A percentile compares a stretch with the other conserved stretches of the same genome.
These are phyloP conservation scores for Murina feae DNA, from an alignment of 2,113 vertebrate species.

Conservation along the genomic window DNA sequence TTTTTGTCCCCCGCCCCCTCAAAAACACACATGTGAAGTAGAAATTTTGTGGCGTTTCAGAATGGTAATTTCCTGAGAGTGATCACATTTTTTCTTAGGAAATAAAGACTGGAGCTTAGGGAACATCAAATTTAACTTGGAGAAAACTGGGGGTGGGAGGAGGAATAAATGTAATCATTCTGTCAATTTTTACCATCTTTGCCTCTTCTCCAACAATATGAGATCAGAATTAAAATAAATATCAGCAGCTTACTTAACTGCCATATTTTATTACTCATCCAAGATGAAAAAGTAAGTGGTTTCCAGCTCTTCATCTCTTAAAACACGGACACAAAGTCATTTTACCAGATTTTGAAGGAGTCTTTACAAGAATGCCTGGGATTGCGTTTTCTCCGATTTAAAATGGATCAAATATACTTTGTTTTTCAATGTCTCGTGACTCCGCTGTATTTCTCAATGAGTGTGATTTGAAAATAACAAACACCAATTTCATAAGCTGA, in stretches of 20 bases:
- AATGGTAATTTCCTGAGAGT: not conserved
- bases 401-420: conserved; percentile 5
- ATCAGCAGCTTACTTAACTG: conserved; percentile 15
- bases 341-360: not conserved
- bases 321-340: conserved; percentile 16
- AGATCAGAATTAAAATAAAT: conserved; percentile 56
- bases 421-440: conserved; percentile 45
- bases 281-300: conserved; percentile 30
- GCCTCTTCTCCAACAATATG: not conserved
- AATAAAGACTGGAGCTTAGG: not conserved
- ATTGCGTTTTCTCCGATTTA: conserved; percentile 21
- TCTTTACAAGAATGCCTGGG: conserved; percentile 21
- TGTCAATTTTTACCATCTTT: not conserved
- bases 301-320: conserved; percentile 23
- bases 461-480: conserved; percentile 63
- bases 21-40: not conserved
- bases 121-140: not conserved
- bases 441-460: conserved; percentile 31
- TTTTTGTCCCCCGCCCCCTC: not conserved
- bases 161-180: not conserved
- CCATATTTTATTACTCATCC: conserved; percentile 28
- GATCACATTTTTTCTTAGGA: not conserved
- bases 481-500: conserved; percentile 45
- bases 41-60: not conserved
- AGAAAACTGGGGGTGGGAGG: not conserved